Base-by-base conservation (phyloP, 2,888 invertebrate species). In the Drosophila falleni region DNA sequence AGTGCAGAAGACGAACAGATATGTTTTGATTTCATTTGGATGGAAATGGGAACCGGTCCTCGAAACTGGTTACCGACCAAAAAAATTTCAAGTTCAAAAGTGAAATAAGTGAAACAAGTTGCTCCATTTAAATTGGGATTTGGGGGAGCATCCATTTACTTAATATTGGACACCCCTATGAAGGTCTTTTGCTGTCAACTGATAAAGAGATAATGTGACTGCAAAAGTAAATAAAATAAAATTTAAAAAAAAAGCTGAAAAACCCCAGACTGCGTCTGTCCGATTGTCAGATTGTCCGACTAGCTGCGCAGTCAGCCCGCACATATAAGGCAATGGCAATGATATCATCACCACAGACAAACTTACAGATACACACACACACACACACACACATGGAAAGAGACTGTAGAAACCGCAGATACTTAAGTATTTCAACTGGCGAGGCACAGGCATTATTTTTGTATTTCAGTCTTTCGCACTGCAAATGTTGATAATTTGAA, bases 401-500 rank as follows among this genome's bases (percentile, higher is more conserved):
- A 47, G 51, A 66, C 47, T 46, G 31, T 47, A 37, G 42, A 81
- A 70, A 80, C 71, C 72, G 78, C 77, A 85, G 70, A 74, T 70
- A 79, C 75, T 65, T 74, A 78, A 75, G 78, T 73, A 75, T 73
- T 71, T 76, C 74, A 74, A 74, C 78, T 75, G 73, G 60, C 67
- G 63, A 47, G 62, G 78, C 62, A 44, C 49, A 67, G 69, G 69
- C 60, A 67, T 73, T 78, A 67, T 78, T 80, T 74, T 70, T 55
- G 65, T 73, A 69, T 79, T 74, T 65, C 64, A 62, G 67, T 79
- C 69, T 74, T 74, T 59, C 58, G n/a, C 70, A 62, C 81, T 74
- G 87, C 71, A 83, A 81, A 81, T 75, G 80, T 68, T 83, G 80
- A 78, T 82, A 71, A 78, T 80, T 82, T 82, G 77, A 81, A 80